phyloP scores from a whole-genome alignment of 2,113 vertebrate genomes.

The Thunnus thynnus region DNA sequence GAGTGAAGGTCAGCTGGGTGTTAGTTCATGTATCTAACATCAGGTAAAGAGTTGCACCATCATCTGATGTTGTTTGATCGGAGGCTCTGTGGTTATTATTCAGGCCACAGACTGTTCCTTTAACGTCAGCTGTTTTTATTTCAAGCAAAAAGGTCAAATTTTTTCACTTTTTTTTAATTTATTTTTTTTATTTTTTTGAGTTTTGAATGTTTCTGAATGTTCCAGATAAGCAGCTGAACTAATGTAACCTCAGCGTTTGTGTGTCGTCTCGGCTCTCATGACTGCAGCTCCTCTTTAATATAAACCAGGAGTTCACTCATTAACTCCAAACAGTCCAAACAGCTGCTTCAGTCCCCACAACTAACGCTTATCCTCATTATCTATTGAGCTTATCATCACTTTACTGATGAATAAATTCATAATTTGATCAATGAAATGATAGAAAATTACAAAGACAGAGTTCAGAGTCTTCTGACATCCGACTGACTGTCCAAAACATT shows the following conservation, averaged over 20 bases:
- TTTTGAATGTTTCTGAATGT: neutral
- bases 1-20: too few relatives aligned
- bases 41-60: neutral
- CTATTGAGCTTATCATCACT: too few relatives aligned
- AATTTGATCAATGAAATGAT: too few relatives aligned
- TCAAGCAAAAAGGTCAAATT: neutral
- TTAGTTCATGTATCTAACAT: neutral
- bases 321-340: neutral
- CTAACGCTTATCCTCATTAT: too few relatives aligned
- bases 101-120: neutral
- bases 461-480: too few relatives aligned
- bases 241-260: neutral
- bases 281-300: slow-evolving; percentile 12
- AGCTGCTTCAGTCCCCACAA: too few relatives aligned
- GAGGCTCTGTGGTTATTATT: neutral
- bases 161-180: neutral
- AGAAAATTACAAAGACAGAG: too few relatives aligned
- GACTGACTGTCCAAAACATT: too few relatives aligned
- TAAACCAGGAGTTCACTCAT: neutral
- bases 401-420: too few relatives aligned
- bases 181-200: neutral
- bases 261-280: neutral
- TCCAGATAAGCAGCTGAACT: neutral
- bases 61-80: neutral
- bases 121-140: neutral